These are phyloP conservation scores for Mionectes olivaceus DNA, from an alignment of 2,797 vertebrate species.

Conservation along the genomic window DNA sequence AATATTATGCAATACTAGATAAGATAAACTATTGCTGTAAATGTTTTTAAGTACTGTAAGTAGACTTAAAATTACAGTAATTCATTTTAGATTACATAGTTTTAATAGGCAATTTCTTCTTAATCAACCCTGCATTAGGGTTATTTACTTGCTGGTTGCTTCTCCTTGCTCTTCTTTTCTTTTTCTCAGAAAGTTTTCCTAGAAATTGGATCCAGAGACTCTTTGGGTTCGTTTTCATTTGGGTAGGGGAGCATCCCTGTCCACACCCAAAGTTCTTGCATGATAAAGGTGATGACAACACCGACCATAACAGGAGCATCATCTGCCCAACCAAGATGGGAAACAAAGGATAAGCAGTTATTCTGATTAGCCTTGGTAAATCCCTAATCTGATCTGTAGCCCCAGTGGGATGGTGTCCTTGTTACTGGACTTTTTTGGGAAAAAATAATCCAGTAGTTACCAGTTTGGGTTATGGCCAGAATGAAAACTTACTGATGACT, in stretches of 20 bases:
- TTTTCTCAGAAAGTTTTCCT: background rate
- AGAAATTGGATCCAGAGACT: background rate
- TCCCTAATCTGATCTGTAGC: background rate
- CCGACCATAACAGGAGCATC: background rate
- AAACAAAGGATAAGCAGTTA: background rate
- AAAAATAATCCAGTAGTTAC: background rate
- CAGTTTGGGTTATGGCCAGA: background rate
- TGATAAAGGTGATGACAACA: background rate
- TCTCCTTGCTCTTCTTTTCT: background rate
- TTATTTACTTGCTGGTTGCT: background rate
- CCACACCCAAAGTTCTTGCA: background rate
- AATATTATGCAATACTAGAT: background rate
- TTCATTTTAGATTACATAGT: background rate
- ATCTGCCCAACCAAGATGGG: too few species aligned
- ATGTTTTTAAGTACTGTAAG: background rate
- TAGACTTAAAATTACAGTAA: background rate
- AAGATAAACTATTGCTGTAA: background rate
- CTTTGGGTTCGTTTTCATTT: background rate
- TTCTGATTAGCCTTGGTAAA: background rate
- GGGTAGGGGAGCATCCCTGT: fast-evolving
- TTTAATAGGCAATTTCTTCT: background rate
- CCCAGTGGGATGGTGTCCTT: background rate
- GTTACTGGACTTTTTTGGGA: background rate
- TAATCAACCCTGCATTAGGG: background rate
- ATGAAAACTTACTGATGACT: background rate